Evolutionary conservation across 2,113 vertebrate species (phyloP).

Genomic region (Panthera leo): DNA sequence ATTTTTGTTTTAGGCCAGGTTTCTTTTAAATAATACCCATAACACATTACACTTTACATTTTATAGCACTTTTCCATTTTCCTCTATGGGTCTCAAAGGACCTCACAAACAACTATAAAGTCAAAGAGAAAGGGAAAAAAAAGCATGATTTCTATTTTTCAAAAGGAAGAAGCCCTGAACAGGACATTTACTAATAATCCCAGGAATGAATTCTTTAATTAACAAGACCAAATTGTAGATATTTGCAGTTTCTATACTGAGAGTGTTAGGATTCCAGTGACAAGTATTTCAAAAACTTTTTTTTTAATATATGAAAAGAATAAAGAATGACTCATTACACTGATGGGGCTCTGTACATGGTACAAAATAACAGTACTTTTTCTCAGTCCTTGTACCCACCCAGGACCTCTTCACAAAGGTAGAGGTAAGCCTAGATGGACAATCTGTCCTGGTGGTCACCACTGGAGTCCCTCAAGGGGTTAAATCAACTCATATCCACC

Average conservation of each 20-base stretch:
- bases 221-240: background rate
- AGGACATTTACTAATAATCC: background rate
- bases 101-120: background rate
- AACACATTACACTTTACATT: background rate
- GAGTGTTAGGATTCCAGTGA: background rate
- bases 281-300: background rate
- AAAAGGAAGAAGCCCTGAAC: background rate
- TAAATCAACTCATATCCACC: background rate
- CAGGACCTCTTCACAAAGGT: background rate
- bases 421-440: background rate
- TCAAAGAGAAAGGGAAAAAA: background rate
- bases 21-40: slow-evolving; percentile 14
- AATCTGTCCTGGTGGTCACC: background rate
- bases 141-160: background rate
- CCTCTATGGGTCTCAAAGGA: background rate
- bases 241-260: background rate
- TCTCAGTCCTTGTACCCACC: background rate
- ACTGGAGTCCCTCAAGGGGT: background rate
- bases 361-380: background rate
- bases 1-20: slow-evolving; percentile 13
- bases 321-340: background rate
- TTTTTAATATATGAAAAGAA: background rate
- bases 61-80: background rate
- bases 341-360: background rate
- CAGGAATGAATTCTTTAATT: background rate